Conservation (phyloP, 2,113 vertebrate species). For the Tychaedon coryphoeus region DNA sequence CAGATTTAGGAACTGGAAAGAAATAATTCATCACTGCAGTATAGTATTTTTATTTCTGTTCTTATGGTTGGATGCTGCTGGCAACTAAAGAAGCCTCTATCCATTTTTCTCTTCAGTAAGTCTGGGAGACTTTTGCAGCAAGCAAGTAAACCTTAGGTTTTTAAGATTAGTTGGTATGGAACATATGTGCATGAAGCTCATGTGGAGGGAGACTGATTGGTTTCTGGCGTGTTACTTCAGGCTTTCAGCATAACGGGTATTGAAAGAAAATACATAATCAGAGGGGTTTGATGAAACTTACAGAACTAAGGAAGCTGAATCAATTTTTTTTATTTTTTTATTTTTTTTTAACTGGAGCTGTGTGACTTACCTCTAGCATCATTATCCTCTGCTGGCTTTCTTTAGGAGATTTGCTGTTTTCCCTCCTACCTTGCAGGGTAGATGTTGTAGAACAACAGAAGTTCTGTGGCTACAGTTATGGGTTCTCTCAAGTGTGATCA, state of each 20-base stretch:
- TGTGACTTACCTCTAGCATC: background rate
- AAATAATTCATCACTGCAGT: rapidly evolving
- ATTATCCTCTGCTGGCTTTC: background rate
- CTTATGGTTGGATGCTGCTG: background rate
- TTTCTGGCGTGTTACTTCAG: background rate
- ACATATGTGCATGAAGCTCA: background rate
- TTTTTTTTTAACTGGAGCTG: background rate
- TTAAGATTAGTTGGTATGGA: background rate
- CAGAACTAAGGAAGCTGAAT: background rate
- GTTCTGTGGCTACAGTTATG: background rate
- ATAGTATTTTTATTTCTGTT: background rate
- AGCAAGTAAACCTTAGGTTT: background rate
- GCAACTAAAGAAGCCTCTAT: background rate
- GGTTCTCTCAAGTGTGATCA: background rate
- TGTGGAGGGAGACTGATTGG: background rate
- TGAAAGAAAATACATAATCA: background rate
- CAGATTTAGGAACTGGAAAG: background rate
- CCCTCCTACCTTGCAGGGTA: background rate
- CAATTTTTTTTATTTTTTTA: background rate
- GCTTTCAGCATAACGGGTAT: background rate
- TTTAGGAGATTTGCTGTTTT: background rate
- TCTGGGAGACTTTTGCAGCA: background rate
- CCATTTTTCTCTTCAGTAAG: background rate
- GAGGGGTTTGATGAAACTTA: background rate
- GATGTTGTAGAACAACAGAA: background rate